Evolutionary conservation across 2,113 vertebrate genomes (phyloP).

Genomic region (Mionectes macconnelli): DNA sequence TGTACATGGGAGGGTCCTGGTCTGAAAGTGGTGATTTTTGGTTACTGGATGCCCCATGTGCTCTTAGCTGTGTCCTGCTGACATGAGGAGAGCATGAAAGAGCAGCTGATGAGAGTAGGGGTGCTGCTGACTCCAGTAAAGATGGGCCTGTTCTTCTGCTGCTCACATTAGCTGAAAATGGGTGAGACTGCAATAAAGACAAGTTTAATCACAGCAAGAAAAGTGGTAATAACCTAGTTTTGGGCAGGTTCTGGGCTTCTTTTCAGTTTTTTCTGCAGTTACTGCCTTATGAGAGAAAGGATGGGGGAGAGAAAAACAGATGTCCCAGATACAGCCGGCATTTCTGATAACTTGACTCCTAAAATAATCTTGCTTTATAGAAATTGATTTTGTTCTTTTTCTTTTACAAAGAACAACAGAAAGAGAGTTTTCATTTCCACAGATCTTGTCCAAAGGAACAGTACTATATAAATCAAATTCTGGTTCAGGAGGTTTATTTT

Average conservation of each 20-base stretch:
- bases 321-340: conserved; percentile 34
- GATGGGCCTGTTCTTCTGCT: background rate
- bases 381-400: conserved; percentile 50
- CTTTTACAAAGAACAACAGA: conserved; percentile 25
- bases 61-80: background rate
- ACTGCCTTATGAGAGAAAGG: background rate
- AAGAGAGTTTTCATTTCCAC: background rate
- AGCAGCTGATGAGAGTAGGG: accelerated
- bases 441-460: conserved; percentile 26
- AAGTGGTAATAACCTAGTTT: background rate
- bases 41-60: background rate
- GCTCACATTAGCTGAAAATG: background rate
- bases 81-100: accelerated
- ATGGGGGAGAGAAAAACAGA: conserved; percentile 13
- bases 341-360: conserved; percentile 45
- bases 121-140: background rate
- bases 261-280: background rate
- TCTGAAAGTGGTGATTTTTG: background rate
- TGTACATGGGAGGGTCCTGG: accelerated
- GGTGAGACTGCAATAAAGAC: background rate
- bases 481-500: background rate
- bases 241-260: background rate
- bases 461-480: conserved; percentile 23
- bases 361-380: conserved; percentile 58
- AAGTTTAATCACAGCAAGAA: conserved; percentile 14